Evolutionary conservation across 1,140 invertebrate species (phyloP), one percentile per base, ranked within the genome.

Genomic region (Magallana angulata): DNA sequence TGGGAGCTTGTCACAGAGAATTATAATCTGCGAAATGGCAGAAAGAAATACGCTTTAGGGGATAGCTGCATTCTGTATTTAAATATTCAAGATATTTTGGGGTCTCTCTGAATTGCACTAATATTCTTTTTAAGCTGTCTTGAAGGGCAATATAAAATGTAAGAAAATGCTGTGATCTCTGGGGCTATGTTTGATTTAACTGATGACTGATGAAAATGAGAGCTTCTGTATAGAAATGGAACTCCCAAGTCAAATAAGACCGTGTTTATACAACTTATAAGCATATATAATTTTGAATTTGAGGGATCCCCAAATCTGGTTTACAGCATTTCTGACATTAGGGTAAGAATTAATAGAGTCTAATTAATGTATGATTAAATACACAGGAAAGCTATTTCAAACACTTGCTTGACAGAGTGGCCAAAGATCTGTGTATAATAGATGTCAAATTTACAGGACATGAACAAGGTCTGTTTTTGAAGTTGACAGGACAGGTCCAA

Each of bases 261-360:
- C 11, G 18, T 76, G 68, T 76, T 76, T 76, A 76, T 30, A 36
- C 68, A 76, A 76, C 24, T 12, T 76, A 76, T 76, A 76, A 76
- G 68, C 68, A 76, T 76, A 76, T 76, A 48, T 76, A 11, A 76
- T 76, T 76, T 76, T 76, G 68, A 30, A 30, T 76, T 76, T 76
- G 36, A 30, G 68, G 36, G 30, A 76, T 76, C 68, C 24, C 11
- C 24, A 30, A 62, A 76, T 76, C 68, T 76, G 18, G 60, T 76
- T 36, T 76, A 76, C 2, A 48, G 36, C 2, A 48, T 48, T 48
- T 48, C 68, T 76, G 18, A 30, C 24, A 76, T 76, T 76, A 76
- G 36, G 8, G 68, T 76, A 30, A 30, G 68, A 30, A 12, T 30
- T 76, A 76, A 18, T 30, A 9, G 68, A 9, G 68, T 76, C 11